Evolutionary conservation across 1,140 invertebrate genomes (phyloP), one percentile per base, ranked within the genome.

Genomic region (Ceratina japonica): DNA sequence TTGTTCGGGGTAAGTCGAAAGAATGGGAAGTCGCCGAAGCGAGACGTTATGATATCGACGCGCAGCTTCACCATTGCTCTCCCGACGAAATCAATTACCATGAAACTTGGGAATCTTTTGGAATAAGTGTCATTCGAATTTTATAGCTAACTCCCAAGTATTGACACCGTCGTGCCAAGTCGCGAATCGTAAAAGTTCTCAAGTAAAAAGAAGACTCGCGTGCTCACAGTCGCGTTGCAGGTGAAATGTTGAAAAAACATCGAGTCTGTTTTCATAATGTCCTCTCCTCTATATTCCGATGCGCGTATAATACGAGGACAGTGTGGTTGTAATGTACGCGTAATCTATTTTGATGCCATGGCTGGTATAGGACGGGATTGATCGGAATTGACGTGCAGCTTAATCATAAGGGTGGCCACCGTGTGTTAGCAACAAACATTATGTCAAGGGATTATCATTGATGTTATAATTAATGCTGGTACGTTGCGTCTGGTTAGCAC

Each of bases 51-150:
- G 66, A 56, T 56, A 54, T 13, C 24, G 13, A 12, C 52, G 66
- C 15, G 24, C 51, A 56, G 54, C 2, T 56, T 56, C 16, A 56
- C 15, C 54, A 0, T 16, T 56, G 54, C 15, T 56, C 54, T 56
- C 15, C 16, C 51, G 5, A 5, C 13, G 24, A 24, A 56, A 56
- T 69, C 66, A 56, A 44, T 69, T 56, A 56, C 2, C 15, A 69
- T 31, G 66, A 31, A 69, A 69, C 66, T 69, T 56, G 51, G 24
- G 27, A 56, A 54, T 24, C 24, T 24, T 56, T 69, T 56, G 51
- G 49, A 56, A n/a, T 27, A 18, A 56, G 54, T 56, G 13, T n/a
- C 54, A 18, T n/a, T 56, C 22, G 20, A 56, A 31, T 69, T 69
- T 69, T 69, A 69, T 56, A 31, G 66, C 18, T 18, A 44, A 1